These are phyloP conservation scores for Sycophaga agraensis DNA, from an alignment of 1,140 invertebrate genomes.

Conservation along the genomic window DNA sequence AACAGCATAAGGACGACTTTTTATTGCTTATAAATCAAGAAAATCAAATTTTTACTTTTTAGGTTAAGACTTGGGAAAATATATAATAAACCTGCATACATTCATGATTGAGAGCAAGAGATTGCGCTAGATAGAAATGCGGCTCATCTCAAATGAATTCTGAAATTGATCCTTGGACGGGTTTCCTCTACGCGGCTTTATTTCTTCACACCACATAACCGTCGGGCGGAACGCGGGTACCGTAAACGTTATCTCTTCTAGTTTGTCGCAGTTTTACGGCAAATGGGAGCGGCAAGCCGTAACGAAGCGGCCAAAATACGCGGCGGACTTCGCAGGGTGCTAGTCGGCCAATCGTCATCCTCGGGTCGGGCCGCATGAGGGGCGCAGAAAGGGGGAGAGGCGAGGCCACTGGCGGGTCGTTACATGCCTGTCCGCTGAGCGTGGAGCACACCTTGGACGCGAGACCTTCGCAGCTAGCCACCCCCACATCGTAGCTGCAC, in stretches of 20 bases:
- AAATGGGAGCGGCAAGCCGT: slow-evolving; percentile 8
- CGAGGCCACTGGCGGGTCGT: neutral
- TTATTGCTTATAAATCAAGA: no score
- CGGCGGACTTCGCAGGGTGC: neutral
- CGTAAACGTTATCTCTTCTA: slow-evolving; percentile 12
- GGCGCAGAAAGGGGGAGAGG: neutral
- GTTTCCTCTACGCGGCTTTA: neutral
- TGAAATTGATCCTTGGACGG: neutral
- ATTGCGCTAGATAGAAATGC: no score
- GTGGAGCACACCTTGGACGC: no score
- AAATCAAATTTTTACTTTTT: no score
- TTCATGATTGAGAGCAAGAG: no score
- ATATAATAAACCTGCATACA: no score
- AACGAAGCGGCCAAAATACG: slow-evolving; percentile 10
- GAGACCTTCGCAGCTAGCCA: neutral
- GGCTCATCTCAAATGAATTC: neutral
- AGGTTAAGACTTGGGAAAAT: no score
- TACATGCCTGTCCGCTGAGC: no score
- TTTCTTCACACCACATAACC: neutral
- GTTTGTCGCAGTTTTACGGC: slow-evolving; percentile 15
- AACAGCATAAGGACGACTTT: no score
- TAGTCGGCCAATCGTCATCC: slow-evolving; percentile 5
- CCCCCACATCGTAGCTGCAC: neutral
- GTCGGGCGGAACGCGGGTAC: neutral
- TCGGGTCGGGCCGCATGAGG: neutral